Conservation (phyloP, 1,140 invertebrate genomes). For the Ladona fulva region DNA sequence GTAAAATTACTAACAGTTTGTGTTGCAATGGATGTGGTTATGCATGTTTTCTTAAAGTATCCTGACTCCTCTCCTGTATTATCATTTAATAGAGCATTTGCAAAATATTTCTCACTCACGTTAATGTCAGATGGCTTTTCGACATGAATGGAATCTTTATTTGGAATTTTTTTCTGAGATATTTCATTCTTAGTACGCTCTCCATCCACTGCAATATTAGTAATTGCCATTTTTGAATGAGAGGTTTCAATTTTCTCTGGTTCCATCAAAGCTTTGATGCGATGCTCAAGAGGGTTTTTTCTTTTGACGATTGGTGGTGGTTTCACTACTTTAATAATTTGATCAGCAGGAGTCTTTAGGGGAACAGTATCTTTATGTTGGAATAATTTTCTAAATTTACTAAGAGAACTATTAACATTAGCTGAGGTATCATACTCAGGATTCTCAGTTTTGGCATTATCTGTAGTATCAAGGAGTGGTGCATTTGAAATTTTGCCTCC, state of each 20-base stretch:
- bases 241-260: background rate
- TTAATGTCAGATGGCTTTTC: too few species aligned
- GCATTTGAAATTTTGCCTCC: too few species aligned
- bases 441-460: too few species aligned
- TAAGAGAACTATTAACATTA: background rate
- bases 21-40: too few species aligned
- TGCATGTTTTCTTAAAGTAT: too few species aligned
- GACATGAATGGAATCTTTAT: too few species aligned
- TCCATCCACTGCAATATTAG: background rate
- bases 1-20: too few species aligned
- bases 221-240: background rate
- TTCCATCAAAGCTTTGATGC: background rate
- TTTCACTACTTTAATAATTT: background rate
- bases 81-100: too few species aligned
- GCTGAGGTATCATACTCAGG: too few species aligned
- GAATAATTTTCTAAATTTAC: background rate
- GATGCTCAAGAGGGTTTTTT: background rate
- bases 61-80: too few species aligned
- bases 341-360: background rate
- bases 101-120: too few species aligned
- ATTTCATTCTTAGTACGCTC: background rate
- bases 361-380: background rate
- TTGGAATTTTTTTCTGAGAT: background rate
- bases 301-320: background rate
- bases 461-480: too few species aligned